Conservation (phyloP, 2,797 vertebrate genomes). For the Brachyrhaphis roseni region DNA sequence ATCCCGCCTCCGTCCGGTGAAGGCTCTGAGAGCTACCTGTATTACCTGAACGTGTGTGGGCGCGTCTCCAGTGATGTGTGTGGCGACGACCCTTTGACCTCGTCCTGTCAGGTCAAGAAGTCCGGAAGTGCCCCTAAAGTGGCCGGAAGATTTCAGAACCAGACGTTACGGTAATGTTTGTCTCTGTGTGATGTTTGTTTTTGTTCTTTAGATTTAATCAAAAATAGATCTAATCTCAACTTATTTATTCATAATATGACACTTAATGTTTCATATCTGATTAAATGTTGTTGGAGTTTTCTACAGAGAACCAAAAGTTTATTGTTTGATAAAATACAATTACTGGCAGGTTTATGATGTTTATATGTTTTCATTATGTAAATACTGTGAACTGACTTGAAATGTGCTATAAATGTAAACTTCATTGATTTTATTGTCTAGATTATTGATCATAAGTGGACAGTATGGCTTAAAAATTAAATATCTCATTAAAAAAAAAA, state of each 20-base stretch:
- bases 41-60: slow-evolving; percentile 91
- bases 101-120: slow-evolving; percentile 88
- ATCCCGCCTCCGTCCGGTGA: slow-evolving; percentile 61
- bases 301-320: not conserved
- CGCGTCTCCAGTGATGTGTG: slow-evolving; percentile 64
- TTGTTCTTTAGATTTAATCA: not conserved
- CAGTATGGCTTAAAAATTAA: not conserved
- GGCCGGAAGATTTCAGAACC: slow-evolving; percentile 87
- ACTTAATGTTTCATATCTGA: not conserved
- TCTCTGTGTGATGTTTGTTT: not conserved
- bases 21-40: slow-evolving; percentile 81
- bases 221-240: not conserved
- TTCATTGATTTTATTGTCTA: not conserved
- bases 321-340: not conserved
- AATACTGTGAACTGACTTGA: too few species aligned
- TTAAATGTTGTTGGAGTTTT: not conserved
- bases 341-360: too few species aligned
- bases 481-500: not conserved
- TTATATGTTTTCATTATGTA: too few species aligned
- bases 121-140: slow-evolving; percentile 59
- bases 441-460: not conserved
- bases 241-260: not conserved
- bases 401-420: too few species aligned
- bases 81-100: slow-evolving; percentile 39
- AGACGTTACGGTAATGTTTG: slow-evolving; percentile 86